Conservation (phyloP, 1,140 invertebrate species). For the Caerostris extrusa region DNA sequence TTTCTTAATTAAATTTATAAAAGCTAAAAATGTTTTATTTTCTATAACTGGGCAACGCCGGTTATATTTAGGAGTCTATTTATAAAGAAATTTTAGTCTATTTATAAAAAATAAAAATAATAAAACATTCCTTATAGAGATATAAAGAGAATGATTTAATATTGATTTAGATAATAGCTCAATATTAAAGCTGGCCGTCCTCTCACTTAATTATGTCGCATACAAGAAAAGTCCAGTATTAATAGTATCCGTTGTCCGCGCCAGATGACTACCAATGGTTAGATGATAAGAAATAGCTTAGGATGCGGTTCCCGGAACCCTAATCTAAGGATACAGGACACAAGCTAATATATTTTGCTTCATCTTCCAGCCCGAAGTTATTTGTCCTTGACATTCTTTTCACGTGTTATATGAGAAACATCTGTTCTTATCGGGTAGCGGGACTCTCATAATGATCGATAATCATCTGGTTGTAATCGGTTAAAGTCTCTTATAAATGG, state of each 20-base stretch:
- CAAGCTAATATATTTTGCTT: background rate
- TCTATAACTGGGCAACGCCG: too few relatives aligned
- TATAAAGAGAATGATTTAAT: background rate
- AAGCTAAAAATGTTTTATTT: too few relatives aligned
- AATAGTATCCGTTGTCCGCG: background rate
- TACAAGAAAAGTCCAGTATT: background rate
- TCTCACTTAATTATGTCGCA: background rate
- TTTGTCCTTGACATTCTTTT: background rate
- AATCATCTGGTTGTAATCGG: background rate
- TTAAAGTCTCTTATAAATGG: background rate
- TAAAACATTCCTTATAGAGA: background rate
- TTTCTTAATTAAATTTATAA: too few relatives aligned
- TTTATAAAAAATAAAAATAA: background rate
- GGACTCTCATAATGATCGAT: background rate
- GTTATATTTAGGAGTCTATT: too few relatives aligned
- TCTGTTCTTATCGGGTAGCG: background rate
- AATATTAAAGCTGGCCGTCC: background rate
- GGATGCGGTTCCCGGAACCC: background rate
- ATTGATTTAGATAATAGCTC: background rate
- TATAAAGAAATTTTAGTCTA: too few relatives aligned
- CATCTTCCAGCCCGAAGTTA: background rate
- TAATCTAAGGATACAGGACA: background rate
- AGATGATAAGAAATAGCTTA: background rate
- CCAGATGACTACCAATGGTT: background rate
- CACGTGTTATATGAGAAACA: slow-evolving; percentile 8